These are phyloP conservation scores for Clanis bilineata DNA, from an alignment of 2,888 invertebrate species.

Conservation along the genomic window DNA sequence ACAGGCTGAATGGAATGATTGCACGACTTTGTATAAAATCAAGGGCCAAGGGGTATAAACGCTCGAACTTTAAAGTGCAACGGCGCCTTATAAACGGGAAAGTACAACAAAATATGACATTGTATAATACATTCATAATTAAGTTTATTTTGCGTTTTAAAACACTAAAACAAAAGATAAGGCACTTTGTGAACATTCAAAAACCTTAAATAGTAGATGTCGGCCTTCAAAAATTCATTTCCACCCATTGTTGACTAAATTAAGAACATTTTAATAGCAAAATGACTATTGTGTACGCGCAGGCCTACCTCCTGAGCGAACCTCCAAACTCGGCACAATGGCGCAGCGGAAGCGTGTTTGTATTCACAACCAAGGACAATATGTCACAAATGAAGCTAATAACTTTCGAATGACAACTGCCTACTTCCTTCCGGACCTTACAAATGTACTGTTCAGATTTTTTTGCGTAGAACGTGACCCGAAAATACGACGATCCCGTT, in stretches of 20 bases:
- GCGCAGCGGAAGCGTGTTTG: conserved; percentile 40
- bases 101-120: not conserved
- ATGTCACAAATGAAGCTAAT: conserved; percentile 36
- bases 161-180: not conserved
- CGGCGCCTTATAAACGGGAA: too few relatives aligned
- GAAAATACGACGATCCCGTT: conserved; percentile 15
- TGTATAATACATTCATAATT: not conserved
- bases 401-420: conserved; percentile 34
- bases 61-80: too few relatives aligned
- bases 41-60: too few relatives aligned
- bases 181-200: not conserved
- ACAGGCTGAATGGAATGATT: too few relatives aligned
- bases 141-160: not conserved
- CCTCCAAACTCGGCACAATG: conserved; percentile 36
- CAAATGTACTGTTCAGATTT: conserved; percentile 30
- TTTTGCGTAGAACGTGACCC: conserved; percentile 20
- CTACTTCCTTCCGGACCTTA: conserved; percentile 54
- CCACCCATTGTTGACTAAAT: conserved; percentile 43
- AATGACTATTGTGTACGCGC: conserved; percentile 37
- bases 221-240: conserved; percentile 42
- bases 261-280: conserved; percentile 35
- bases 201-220: conserved; percentile 24
- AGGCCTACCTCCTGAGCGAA: conserved; percentile 30
- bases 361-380: conserved; percentile 31
- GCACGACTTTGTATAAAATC: too few relatives aligned